Evolutionary conservation across 2,113 vertebrate species (phyloP).

Genomic region (Oriolus oriolus): DNA sequence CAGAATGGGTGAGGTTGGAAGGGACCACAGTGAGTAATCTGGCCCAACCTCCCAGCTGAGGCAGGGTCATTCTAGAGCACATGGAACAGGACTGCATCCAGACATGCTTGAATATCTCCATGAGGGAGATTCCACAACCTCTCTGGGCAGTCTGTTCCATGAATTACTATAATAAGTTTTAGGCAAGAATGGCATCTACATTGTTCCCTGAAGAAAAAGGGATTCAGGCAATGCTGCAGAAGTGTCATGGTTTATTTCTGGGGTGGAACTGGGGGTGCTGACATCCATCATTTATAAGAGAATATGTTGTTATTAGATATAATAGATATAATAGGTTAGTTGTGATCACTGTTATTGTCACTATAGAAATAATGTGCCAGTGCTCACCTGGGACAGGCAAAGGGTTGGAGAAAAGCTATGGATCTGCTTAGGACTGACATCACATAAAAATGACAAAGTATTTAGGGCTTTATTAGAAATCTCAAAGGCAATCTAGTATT

Average conservation of each 20-base stretch:
- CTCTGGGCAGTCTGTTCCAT: background rate
- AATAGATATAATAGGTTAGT: background rate
- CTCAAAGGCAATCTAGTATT: background rate
- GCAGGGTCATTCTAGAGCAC: background rate
- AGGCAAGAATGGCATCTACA: background rate
- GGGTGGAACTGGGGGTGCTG: background rate
- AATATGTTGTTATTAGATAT: background rate
- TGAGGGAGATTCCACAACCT: background rate
- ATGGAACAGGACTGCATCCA: background rate
- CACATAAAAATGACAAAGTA: accelerated
- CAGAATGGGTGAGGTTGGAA: background rate
- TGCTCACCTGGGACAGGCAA: background rate
- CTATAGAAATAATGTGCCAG: background rate
- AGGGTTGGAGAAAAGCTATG: background rate
- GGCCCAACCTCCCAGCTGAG: background rate
- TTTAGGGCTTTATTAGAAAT: background rate
- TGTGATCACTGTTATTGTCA: background rate
- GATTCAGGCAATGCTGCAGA: background rate
- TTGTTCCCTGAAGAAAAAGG: background rate
- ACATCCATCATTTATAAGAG: background rate
- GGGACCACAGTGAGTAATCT: background rate
- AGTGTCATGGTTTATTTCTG: background rate
- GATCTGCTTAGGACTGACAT: background rate
- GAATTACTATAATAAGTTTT: background rate
- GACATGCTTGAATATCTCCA: background rate